These are phyloP conservation scores for Spisula subtruncata DNA, from an alignment of 2,888 invertebrate genomes.

Conservation along the genomic window DNA sequence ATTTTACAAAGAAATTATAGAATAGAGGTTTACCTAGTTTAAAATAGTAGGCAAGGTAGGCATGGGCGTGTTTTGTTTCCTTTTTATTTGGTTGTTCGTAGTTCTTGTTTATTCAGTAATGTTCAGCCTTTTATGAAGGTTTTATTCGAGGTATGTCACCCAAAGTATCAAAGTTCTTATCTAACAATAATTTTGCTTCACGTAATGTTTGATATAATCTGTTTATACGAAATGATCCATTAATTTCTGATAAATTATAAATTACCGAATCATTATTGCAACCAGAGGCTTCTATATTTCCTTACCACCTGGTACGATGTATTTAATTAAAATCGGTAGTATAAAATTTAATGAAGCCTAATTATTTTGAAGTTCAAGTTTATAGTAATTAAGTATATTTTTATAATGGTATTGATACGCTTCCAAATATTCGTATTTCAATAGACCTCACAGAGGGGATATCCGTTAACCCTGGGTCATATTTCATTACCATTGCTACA, in stretches of 20 bases:
- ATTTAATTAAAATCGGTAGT: slow-evolving; percentile 10
- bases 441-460: slow-evolving; percentile 1
- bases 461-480: too few relatives aligned
- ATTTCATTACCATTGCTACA: too few relatives aligned
- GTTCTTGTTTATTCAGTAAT: too few relatives aligned
- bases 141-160: neutral
- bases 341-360: neutral
- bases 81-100: too few relatives aligned
- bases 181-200: neutral
- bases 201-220: neutral
- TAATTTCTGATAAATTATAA: neutral
- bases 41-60: too few relatives aligned
- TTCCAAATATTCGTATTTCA: too few relatives aligned
- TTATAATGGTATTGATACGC: neutral
- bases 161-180: neutral
- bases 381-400: neutral
- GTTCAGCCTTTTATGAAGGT: too few relatives aligned
- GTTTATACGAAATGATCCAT: neutral
- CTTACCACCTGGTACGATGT: neutral
- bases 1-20: too few relatives aligned
- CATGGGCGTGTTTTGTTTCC: too few relatives aligned
- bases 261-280: neutral
- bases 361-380: neutral
- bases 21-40: too few relatives aligned
- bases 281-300: neutral